A percentile compares a stretch with the other conserved stretches of the same genome.
Evolutionary conservation across 1,140 invertebrate species (phyloP).

Genomic region (Teleopsis dalmanni): DNA sequence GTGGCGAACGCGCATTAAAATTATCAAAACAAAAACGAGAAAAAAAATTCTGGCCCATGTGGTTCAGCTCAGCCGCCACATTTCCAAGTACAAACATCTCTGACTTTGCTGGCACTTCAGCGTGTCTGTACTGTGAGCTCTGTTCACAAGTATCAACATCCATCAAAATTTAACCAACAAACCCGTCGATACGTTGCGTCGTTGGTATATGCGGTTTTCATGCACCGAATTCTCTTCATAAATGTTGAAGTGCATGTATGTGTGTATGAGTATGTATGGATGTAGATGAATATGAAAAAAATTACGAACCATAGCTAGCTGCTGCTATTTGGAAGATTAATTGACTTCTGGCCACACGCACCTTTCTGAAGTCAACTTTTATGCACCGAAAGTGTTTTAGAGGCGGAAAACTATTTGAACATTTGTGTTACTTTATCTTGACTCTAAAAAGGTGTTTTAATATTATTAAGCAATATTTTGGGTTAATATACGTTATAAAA

Average conservation of each 20-base stretch:
- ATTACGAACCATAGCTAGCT: neutral
- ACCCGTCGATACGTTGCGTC: neutral
- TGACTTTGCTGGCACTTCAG: neutral
- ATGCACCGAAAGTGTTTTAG: too few relatives aligned
- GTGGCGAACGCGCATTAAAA: conserved; percentile 26
- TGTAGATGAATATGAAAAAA: neutral
- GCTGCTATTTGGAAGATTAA: conserved; percentile 28
- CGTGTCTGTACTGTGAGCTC: too few relatives aligned
- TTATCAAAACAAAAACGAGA: conserved; percentile 13
- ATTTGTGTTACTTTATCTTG: too few relatives aligned
- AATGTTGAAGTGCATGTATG: neutral
- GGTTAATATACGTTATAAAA: too few relatives aligned
- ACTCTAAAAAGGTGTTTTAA: too few relatives aligned
- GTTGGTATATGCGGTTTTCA: conserved; percentile 1
- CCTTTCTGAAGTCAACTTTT: too few relatives aligned
- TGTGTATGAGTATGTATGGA: neutral
- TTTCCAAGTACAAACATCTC: neutral
- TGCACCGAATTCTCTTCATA: neutral
- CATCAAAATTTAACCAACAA: conserved; percentile 13
- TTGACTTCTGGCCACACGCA: conserved; percentile 29
- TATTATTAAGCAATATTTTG: too few relatives aligned
- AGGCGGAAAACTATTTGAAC: too few relatives aligned
- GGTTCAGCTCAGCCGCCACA: too few relatives aligned
- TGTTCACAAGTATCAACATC: too few relatives aligned
- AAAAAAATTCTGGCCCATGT: too few relatives aligned